Base-by-base conservation (phyloP, 2,113 vertebrate genomes). In the Tenebrosternarchus preto region DNA sequence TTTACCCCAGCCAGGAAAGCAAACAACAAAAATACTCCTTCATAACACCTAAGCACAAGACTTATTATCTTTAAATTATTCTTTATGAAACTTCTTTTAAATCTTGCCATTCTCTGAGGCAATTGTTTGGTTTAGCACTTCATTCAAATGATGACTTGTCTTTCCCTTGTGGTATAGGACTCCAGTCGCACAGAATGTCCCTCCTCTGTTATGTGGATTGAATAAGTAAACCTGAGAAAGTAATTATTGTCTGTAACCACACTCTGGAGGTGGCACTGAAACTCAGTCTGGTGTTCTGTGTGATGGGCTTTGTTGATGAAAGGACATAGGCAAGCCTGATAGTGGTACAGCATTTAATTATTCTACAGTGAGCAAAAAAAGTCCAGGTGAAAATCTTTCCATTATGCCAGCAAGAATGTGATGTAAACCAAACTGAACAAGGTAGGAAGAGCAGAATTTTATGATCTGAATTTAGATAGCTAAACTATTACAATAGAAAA, bases 301-400 rank as follows among this genome's bases (percentile, higher is more conserved):
- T 60, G 55, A 22, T 57, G 29, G 80, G 56, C 73, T 76, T 74
- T 82, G 55, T 59, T 83, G 81, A 85, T 73, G 76, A 80, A 57
- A 77, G 75, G 29, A 82, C 73, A 67, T 70, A 57, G 73, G 78
- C 77, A 76, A 43, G 68, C 8, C 60, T 76, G 53, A 68, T 36
- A 46, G 4, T 22, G 57, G 19, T 67, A 29, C 24, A 39, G 59
- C 55, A 78, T 82, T 73, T 63, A 43, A 70, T 75, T 79, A 81
- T 76, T 76, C 64, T 70, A 63, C n/a, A 68, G 31, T n/a, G 22
- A 80, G 64, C 60, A 66, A 74, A 46, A 77, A 74, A 75, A 43
- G 12, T 53, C 79, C 61, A 68, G 72, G 72, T 75, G 79, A 12
- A 80, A 75, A 25, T 46, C 33, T 73, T 61, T 46, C 63, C 59